phyloP scores from a whole-genome alignment of 2,888 invertebrate species.

The Cybosia mesomella region DNA sequence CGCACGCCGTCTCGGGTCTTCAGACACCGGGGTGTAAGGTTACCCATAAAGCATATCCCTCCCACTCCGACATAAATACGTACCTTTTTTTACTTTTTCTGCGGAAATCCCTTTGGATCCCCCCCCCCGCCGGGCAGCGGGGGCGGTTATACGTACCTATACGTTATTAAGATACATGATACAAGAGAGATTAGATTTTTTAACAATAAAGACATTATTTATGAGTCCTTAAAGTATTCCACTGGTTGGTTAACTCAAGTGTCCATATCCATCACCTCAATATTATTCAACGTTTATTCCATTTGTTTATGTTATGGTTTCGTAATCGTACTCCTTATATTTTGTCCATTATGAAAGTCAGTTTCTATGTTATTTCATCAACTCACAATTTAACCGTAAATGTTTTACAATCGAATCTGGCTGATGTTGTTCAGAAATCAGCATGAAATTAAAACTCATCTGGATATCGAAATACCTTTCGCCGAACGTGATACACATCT shows the following conservation, averaged over 20 bases:
- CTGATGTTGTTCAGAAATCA: conserved; percentile 7
- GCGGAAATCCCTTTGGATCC: no score
- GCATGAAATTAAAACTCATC: conserved; percentile 17
- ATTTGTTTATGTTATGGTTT: not conserved
- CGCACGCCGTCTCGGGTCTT: no score
- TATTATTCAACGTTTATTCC: not conserved
- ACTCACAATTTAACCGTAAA: not conserved
- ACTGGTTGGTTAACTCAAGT: not conserved
- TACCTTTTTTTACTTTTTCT: no score
- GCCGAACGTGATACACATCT: conserved; percentile 16
- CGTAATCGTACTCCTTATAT: not conserved
- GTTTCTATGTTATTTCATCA: not conserved
- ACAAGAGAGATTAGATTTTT: not conserved
- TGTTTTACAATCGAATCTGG: not conserved
- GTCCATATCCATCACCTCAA: not conserved
- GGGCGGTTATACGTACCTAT: not conserved
- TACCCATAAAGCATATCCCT: no score
- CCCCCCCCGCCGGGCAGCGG: no score
- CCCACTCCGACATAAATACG: no score
- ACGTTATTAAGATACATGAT: not conserved
- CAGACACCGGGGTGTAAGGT: no score
- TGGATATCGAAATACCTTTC: conserved; percentile 19
- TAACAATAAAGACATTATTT: not conserved
- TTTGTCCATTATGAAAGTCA: not conserved
- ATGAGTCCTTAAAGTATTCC: not conserved